phyloP scores from a whole-genome alignment of 2,113 vertebrate species.

The Scomber colias region DNA sequence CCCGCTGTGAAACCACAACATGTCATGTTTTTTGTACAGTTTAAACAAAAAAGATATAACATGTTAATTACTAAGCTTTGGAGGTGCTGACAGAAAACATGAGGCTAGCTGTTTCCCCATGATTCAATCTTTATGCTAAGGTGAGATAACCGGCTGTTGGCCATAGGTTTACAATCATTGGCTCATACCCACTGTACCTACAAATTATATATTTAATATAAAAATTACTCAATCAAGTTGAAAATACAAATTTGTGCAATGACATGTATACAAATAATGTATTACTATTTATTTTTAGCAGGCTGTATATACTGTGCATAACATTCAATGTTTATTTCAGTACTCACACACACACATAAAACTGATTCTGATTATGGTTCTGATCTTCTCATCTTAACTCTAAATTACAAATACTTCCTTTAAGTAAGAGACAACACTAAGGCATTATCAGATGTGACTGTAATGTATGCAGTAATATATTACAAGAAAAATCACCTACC shows the following conservation, averaged over 20 bases:
- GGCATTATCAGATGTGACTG: not conserved
- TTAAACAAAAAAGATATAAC: not conserved
- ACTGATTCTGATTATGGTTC: too few species aligned
- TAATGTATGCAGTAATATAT: not conserved
- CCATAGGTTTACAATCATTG: not conserved
- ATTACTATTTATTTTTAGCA: too few species aligned
- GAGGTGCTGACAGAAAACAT: not conserved
- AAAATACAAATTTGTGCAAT: too few species aligned
- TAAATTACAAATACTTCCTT: not conserved
- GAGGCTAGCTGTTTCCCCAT: too few species aligned
- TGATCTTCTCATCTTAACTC: not conserved
- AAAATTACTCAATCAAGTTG: too few species aligned
- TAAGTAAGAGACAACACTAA: not conserved
- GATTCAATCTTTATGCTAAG: not conserved
- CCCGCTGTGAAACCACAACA: not conserved
- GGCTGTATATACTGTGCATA: too few species aligned
- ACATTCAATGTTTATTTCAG: too few species aligned
- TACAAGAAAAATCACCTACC: conserved; percentile 76
- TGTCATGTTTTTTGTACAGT: not conserved
- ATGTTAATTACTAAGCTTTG: not conserved
- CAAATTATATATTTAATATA: too few species aligned
- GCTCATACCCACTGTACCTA: too few species aligned
- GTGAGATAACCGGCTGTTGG: not conserved
- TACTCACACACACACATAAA: too few species aligned
- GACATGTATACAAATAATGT: too few species aligned